phyloP scores from a whole-genome alignment of 2,113 vertebrate species.

The Poeciliopsis occidentalis region DNA sequence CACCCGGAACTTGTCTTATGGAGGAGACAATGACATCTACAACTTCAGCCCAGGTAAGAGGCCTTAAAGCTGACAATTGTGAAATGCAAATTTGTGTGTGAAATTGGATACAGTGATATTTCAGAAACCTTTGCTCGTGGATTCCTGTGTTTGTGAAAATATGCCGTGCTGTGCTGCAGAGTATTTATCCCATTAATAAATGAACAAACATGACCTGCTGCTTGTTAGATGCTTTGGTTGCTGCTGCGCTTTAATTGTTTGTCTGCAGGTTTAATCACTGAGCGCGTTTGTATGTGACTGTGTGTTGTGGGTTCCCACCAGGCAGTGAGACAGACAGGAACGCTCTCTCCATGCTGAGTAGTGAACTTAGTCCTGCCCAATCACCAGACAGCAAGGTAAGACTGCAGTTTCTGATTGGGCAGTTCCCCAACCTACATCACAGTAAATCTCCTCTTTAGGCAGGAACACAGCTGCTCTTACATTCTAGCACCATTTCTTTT shows the following conservation, averaged over 20 bases:
- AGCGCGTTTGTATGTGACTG: conserved; percentile 61
- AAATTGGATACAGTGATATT: neutral
- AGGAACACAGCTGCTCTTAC: conserved; percentile 1
- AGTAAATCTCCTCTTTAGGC: conserved; percentile 20
- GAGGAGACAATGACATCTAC: conserved; percentile 86
- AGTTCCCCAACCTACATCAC: conserved; percentile 30
- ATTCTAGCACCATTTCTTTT: neutral
- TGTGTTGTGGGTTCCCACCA: conserved; percentile 79
- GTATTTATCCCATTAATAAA: conserved; percentile 17
- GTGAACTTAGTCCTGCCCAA: conserved; percentile 88
- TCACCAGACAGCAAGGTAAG: conserved; percentile 88
- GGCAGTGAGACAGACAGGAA: conserved; percentile 89
- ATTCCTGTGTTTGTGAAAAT: conserved; percentile 14
- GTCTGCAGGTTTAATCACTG: conserved; percentile 44
- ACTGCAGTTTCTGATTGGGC: conserved; percentile 60
- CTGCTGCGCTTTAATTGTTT: conserved; percentile 59
- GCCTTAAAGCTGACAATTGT: neutral
- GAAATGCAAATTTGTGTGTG: neutral
- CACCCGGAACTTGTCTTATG: conserved; percentile 87
- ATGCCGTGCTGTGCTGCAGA: neutral
- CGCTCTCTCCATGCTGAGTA: conserved; percentile 75
- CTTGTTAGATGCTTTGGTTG: conserved; percentile 39
- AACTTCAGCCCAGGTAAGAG: conserved; percentile 86
- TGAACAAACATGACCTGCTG: conserved; percentile 30
- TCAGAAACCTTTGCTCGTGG: neutral